Base-by-base conservation (phyloP, 2,888 invertebrate species). In the Sesia bembeciformis region DNA sequence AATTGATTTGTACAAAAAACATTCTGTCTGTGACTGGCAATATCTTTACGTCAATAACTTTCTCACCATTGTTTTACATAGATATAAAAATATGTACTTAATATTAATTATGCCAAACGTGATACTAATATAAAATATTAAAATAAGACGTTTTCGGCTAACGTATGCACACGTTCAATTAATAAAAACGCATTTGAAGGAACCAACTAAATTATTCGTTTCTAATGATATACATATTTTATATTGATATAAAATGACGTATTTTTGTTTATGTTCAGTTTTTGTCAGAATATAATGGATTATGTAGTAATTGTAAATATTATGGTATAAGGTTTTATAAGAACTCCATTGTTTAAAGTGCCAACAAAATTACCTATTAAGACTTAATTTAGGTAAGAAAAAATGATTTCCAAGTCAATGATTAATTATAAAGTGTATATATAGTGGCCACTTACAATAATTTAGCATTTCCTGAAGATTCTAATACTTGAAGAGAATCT, bases 41-140 rank as follows among this genome's bases (percentile, higher is more conserved):
- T 23, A 23, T 23, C 23, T 23, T 23, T 23, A 23, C 23, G 23
- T 23, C 23, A 23, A 23, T 23, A 23, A 23, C 23, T 23, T 23
- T 23, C 23, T 23, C 2, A 23, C 23, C 23, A 23, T 23, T 23
- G 23, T 23, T 23, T 23, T 23, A 23, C 23, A 23, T 23, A 23
- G 23, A 23, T 23, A 23, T 23, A 23, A 23, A 23, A 23, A 23
- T 23, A 23, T 23, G 23, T 23, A 23, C 23, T 23, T 23, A 23
- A 23, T 23, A 23, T 23, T 23, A 23, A 23, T 23, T 23, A 59
- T 58, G 62, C 64, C 63, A 68, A 76, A 81, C 77, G 84, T 84
- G 84, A 83, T 84, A 83, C 70, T 84, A 84, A 73, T 66, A 58
- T 83, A 78, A 73, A 7, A 70, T 67, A 52, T 53, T 54, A 54